These are phyloP conservation scores for Colostygia pectinataria DNA, from an alignment of 2,888 invertebrate genomes.

Conservation along the genomic window DNA sequence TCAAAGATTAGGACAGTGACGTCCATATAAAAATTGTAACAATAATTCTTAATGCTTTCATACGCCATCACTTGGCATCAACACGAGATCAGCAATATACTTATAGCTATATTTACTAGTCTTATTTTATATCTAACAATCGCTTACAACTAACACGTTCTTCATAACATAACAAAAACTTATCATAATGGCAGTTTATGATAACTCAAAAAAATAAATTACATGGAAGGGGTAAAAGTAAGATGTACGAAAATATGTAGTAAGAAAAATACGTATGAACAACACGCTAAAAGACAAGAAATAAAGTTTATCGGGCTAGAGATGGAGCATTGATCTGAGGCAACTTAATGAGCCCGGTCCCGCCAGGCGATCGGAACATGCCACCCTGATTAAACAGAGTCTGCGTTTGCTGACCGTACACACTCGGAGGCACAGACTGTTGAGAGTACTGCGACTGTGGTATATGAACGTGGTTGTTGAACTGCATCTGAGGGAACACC, in stretches of 20 bases:
- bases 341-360: constrained; percentile 66
- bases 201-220: constrained; percentile 57
- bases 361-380: constrained; percentile 63
- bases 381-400: constrained; percentile 49
- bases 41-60: constrained; percentile 83
- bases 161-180: constrained; percentile 70
- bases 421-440: constrained; percentile 44
- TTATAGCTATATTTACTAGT: constrained; percentile 70
- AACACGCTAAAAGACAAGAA: constrained; percentile 35
- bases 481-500: constrained; percentile 74
- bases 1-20: constrained; percentile 78
- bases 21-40: constrained; percentile 78
- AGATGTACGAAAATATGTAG: constrained; percentile 35
- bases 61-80: constrained; percentile 70
- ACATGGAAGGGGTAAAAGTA: constrained; percentile 58
- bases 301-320: constrained; percentile 26
- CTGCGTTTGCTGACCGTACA: constrained; percentile 53
- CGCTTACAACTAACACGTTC: constrained; percentile 66
- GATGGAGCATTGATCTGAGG: constrained; percentile 61
- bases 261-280: constrained; percentile 53
- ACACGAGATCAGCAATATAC: constrained; percentile 79
- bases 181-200: constrained; percentile 76
- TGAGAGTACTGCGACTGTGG: constrained; percentile 64
- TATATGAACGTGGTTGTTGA: constrained; percentile 71
- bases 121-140: constrained; percentile 68